These are phyloP conservation scores for Proales similis DNA, from an alignment of 1,140 invertebrate species.

Conservation along the genomic window DNA sequence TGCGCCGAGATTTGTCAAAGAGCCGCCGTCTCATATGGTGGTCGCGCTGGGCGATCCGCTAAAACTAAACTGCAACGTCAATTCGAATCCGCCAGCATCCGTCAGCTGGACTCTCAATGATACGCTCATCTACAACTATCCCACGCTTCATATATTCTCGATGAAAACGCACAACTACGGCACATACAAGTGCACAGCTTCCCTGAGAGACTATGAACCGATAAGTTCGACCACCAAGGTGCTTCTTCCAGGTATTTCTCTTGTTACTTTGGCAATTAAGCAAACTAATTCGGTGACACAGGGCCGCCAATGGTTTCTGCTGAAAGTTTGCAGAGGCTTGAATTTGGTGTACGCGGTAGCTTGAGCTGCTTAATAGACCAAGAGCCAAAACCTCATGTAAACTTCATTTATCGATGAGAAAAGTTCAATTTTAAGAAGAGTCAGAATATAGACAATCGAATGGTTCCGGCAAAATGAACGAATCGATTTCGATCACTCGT, in stretches of 20 bases:
- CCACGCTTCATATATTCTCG: conserved; percentile 19
- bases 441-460: conserved; percentile 3
- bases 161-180: conserved; percentile 35
- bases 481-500: conserved; percentile 26
- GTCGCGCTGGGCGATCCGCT: conserved; percentile 4
- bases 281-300: too few relatives aligned
- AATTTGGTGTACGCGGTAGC: conserved; percentile 16
- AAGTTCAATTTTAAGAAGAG: background rate
- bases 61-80: conserved; percentile 7
- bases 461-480: conserved; percentile 7
- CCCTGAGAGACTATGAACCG: conserved; percentile 22
- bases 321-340: background rate
- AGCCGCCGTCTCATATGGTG: conserved; percentile 21
- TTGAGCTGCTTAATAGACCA: conserved; percentile 19
- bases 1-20: conserved; percentile 5
- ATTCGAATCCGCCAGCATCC: conserved; percentile 17
- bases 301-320: conserved; percentile 18
- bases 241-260: conserved; percentile 1
- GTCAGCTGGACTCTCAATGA: conserved; percentile 32
- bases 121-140: conserved; percentile 27
- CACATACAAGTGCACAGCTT: conserved; percentile 30
- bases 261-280: too few relatives aligned
- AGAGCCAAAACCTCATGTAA: conserved; percentile 29
- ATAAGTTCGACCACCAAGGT: conserved; percentile 7
- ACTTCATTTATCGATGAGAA: background rate